Evolutionary conservation across 92 coral and sea anemone species (phyloP).

Genomic region (Epizoanthus ramosus): DNA sequence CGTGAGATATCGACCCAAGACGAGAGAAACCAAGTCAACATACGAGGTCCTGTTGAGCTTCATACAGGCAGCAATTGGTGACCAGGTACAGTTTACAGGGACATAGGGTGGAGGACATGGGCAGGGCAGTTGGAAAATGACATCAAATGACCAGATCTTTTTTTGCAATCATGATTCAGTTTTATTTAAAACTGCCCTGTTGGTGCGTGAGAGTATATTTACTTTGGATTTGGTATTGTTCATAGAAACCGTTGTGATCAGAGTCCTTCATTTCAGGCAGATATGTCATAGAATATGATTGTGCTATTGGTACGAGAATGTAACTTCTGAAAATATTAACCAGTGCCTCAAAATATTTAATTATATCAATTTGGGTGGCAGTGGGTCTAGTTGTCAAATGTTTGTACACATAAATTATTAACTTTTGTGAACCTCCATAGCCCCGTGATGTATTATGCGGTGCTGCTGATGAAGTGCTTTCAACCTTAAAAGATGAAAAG

Average conservation of each 20-base stretch:
- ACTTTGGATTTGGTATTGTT: too few species aligned
- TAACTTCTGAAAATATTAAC: too few species aligned
- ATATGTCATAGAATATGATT: too few species aligned
- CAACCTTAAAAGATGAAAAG: slow-evolving; percentile 89
- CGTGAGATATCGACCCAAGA: slow-evolving; percentile 90
- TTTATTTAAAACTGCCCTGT: too few species aligned
- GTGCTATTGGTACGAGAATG: too few species aligned
- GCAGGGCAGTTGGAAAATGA: not conserved
- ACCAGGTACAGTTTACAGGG: slow-evolving; percentile 62
- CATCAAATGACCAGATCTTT: too few species aligned
- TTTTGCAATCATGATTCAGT: too few species aligned
- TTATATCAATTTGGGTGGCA: too few species aligned
- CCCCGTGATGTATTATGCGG: slow-evolving; percentile 99
- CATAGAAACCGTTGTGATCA: too few species aligned
- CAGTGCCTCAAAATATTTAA: too few species aligned
- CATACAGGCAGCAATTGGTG: slow-evolving; percentile 98
- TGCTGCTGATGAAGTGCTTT: slow-evolving; percentile 97
- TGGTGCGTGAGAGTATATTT: too few species aligned
- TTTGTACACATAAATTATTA: not conserved
- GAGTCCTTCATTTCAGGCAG: too few species aligned
- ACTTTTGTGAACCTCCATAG: slow-evolving; percentile 28
- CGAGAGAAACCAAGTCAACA: slow-evolving; percentile 95
- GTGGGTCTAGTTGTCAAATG: not conserved
- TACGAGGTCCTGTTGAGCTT: slow-evolving; percentile 95
- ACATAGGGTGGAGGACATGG: not conserved